Evolutionary conservation across 2,113 vertebrate species (phyloP).

Genomic region (Laticauda laticaudata): DNA sequence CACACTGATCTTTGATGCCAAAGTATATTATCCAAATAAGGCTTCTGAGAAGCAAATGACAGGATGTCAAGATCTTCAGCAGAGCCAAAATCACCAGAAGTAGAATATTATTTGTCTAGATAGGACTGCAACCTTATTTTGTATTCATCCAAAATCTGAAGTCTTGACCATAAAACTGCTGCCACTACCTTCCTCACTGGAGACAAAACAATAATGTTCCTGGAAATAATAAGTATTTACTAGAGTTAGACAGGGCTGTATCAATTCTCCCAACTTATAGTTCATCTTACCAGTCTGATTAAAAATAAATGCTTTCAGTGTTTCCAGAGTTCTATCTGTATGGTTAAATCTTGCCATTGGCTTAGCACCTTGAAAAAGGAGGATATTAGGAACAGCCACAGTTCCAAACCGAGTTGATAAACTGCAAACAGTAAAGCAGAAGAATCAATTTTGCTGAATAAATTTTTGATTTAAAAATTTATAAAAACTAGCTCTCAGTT

Average conservation of each 20-base stretch:
- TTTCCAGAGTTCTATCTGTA: conserved; percentile 88
- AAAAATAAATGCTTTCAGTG: conserved; percentile 86
- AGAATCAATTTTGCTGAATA: conserved; percentile 18
- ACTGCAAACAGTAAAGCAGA: conserved; percentile 67
- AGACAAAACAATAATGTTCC: not conserved
- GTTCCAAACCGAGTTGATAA: conserved; percentile 97
- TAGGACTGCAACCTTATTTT: not conserved
- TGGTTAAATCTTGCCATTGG: conserved; percentile 99
- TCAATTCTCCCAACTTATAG: not conserved
- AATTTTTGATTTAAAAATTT: not conserved
- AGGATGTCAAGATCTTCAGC: not conserved
- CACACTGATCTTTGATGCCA: not conserved
- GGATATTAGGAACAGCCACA: conserved; percentile 95
- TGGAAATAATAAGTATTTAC: not conserved
- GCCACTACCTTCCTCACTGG: not conserved
- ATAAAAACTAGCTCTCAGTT: not conserved
- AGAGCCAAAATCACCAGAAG: not conserved
- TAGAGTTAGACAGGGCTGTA: not conserved
- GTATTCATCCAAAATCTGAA: not conserved
- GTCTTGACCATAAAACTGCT: fast-evolving
- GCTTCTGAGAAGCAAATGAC: not conserved
- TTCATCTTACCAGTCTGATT: conserved; percentile 90
- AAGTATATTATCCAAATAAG: not conserved
- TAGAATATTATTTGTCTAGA: not conserved
- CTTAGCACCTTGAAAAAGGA: conserved; percentile 96